These are phyloP conservation scores for Amphipoea lucens DNA, from an alignment of 2,888 invertebrate species.

Conservation along the genomic window DNA sequence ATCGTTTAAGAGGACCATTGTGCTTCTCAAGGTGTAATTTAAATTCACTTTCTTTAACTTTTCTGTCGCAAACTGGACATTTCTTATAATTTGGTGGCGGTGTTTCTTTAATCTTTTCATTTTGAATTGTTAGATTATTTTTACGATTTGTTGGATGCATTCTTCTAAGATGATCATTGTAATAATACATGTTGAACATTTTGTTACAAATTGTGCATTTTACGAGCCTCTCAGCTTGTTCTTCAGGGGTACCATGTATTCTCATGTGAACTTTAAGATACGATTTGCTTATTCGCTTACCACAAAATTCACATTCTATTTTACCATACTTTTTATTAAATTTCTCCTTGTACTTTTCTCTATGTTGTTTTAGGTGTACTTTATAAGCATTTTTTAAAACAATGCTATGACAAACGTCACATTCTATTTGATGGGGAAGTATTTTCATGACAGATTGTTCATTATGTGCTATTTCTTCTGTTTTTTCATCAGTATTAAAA, in stretches of 20 bases:
- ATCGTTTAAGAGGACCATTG: slow-evolving; percentile 56
- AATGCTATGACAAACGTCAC: slow-evolving; percentile 65
- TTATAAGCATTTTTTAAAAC: slow-evolving; percentile 54
- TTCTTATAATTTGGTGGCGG: slow-evolving; percentile 26
- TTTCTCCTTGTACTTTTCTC: slow-evolving; percentile 59
- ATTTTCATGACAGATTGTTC: slow-evolving; percentile 35
- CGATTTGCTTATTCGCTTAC: slow-evolving; percentile 63
- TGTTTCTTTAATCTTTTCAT: slow-evolving; percentile 6
- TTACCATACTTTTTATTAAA: slow-evolving; percentile 56
- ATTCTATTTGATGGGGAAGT: slow-evolving; percentile 53
- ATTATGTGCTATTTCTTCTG: slow-evolving; percentile 44
- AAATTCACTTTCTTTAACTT: slow-evolving; percentile 57
- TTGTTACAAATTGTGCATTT: slow-evolving; percentile 65
- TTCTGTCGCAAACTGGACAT: slow-evolving; percentile 68
- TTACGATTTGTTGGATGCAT: slow-evolving; percentile 46
- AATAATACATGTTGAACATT: slow-evolving; percentile 56
- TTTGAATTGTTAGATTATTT: slow-evolving; percentile 7
- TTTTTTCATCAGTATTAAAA: slow-evolving; percentile 46
- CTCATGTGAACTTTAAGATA: slow-evolving; percentile 67
- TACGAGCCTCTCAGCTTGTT: slow-evolving; percentile 52
- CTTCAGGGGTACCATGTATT: slow-evolving; percentile 62
- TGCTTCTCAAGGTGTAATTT: slow-evolving; percentile 66
- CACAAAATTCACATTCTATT: slow-evolving; percentile 69
- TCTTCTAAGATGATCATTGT: slow-evolving; percentile 60
- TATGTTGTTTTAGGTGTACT: slow-evolving; percentile 64